Percentiles rank a stretch among this genome's conserved stretches.
These are phyloP conservation scores for Dicerorhinus sumatrensis DNA, from an alignment of 2,113 vertebrate species.

Conservation along the genomic window DNA sequence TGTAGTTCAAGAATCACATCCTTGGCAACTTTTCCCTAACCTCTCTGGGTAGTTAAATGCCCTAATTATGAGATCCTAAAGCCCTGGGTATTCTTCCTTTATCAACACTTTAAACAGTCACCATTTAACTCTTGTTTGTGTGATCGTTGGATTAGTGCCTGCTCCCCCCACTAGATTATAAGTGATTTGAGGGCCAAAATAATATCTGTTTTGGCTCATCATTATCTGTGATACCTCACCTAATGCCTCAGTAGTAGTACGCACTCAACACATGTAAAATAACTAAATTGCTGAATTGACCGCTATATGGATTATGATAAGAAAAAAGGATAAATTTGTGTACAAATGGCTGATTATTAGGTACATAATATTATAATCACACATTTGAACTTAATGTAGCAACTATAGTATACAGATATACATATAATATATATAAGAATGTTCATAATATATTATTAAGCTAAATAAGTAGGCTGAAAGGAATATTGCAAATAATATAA, in stretches of 20 bases:
- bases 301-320: neutral
- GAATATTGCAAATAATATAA: neutral
- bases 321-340: neutral
- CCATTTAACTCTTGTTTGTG: neutral
- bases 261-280: neutral
- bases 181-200: neutral
- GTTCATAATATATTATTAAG: neutral
- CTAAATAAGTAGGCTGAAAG: neutral
- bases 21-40: neutral
- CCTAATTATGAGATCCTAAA: neutral
- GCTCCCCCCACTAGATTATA: neutral
- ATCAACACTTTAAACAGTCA: neutral
- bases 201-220: neutral
- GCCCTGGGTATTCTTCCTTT: neutral
- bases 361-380: constrained; percentile 27
- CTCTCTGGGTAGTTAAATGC: neutral
- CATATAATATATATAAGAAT: neutral
- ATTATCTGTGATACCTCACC: neutral
- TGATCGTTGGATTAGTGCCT: neutral
- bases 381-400: neutral
- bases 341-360: neutral
- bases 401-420: neutral
- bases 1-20: neutral
- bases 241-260: neutral
- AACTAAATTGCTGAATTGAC: neutral